These are phyloP conservation scores for Characodon lateralis DNA, from an alignment of 2,797 vertebrate genomes.

Conservation along the genomic window DNA sequence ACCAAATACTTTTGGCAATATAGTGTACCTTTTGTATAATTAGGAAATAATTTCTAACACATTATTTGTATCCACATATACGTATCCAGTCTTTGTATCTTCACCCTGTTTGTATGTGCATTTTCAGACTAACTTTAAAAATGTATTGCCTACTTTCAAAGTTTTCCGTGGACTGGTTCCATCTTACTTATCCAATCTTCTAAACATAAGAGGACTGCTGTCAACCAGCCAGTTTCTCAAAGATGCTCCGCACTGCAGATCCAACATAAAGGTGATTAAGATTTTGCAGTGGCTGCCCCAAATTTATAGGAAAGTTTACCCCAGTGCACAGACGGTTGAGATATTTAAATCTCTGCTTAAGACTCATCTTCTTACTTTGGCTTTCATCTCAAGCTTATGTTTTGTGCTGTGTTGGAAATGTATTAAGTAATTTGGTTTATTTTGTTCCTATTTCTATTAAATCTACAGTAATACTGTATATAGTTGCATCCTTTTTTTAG, in stretches of 20 bases:
- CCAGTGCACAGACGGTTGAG: not conserved
- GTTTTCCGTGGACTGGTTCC: not conserved
- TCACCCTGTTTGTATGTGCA: not conserved
- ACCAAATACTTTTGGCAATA: not conserved
- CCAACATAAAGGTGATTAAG: constrained; percentile 2
- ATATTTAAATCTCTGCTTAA: constrained; percentile 4
- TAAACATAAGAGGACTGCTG: not conserved
- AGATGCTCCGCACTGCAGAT: not conserved
- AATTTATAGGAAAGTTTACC: constrained; percentile 3
- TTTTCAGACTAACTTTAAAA: not conserved
- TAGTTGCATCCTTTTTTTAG: constrained; percentile 34
- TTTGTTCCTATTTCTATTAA: not conserved
- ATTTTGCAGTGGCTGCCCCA: not conserved
- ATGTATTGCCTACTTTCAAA: not conserved
- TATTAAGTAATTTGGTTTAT: too few species aligned
- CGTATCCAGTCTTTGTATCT: not conserved
- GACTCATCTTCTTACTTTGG: not conserved
- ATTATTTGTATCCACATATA: not conserved
- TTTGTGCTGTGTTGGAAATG: not conserved
- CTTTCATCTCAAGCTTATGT: not conserved
- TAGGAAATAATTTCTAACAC: not conserved
- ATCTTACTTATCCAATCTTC: not conserved
- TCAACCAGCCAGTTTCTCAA: not conserved
- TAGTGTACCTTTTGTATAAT: not conserved
- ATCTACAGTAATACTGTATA: not conserved